Percentiles rank a stretch among this genome's conserved stretches.
Conservation (phyloP, 2,888 invertebrate species). For the Cryptocephalus moraei region DNA sequence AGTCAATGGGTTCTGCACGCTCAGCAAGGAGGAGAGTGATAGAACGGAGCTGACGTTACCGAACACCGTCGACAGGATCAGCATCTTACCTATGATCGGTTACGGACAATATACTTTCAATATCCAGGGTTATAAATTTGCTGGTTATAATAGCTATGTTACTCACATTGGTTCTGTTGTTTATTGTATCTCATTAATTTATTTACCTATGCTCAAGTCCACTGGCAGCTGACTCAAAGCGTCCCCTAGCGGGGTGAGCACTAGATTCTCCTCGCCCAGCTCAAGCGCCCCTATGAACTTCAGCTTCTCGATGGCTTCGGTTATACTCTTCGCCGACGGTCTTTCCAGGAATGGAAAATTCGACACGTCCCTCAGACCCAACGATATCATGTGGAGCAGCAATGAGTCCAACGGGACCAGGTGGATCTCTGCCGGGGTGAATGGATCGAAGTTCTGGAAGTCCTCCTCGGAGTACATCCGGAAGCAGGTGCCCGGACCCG, state of each 20-base stretch:
- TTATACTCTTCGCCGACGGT: constrained; percentile 75
- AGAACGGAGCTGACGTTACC: constrained; percentile 81
- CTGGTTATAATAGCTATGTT: no score
- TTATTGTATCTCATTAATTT: neutral
- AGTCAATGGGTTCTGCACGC: constrained; percentile 88
- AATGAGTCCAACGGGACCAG: constrained; percentile 89
- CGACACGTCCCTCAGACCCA: constrained; percentile 84
- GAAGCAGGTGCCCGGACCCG: constrained; percentile 91
- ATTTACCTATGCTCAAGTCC: constrained; percentile 85
- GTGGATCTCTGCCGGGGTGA: constrained; percentile 87
- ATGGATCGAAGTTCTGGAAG: constrained; percentile 66
- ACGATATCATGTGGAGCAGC: constrained; percentile 83
- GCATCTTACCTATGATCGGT: constrained; percentile 66
- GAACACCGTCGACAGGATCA: constrained; percentile 84
- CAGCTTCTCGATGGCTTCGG: constrained; percentile 74
- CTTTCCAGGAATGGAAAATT: constrained; percentile 92
- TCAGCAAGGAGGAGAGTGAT: constrained; percentile 82
- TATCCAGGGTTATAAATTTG: no score
- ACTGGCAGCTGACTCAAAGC: constrained; percentile 85
- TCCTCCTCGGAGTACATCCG: constrained; percentile 80
- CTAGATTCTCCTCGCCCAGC: constrained; percentile 53
- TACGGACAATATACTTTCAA: no score
- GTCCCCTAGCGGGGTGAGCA: constrained; percentile 73
- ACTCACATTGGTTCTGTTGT: no score
- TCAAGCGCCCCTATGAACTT: constrained; percentile 76